Percentiles rank a stretch among this genome's conserved stretches.
Conservation (phyloP, 2,797 vertebrate species). For the Neostethus bicornis region DNA sequence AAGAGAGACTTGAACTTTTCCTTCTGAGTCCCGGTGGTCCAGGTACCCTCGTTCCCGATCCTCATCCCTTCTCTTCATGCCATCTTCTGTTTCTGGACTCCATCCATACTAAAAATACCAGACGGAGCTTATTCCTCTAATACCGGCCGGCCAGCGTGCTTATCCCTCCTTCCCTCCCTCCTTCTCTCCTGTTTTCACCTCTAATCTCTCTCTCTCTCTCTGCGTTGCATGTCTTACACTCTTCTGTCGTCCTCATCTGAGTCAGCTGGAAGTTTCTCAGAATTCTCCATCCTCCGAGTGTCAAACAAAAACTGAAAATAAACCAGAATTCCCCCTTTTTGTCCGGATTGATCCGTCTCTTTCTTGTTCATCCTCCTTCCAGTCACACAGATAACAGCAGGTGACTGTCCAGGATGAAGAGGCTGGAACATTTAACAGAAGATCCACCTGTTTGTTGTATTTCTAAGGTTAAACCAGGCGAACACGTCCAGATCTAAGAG, state of each 20-base stretch:
- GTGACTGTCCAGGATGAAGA: no score
- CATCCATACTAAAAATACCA: constrained; percentile 78
- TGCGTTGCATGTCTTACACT: constrained; percentile 39
- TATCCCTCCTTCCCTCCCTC: constrained; percentile 60
- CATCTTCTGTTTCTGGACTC: constrained; percentile 30
- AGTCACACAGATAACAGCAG: no score
- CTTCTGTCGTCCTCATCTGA: constrained; percentile 21
- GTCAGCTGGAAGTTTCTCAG: constrained; percentile 17
- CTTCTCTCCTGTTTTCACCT: constrained; percentile 44
- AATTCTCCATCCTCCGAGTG: neutral
- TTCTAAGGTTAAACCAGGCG: no score
- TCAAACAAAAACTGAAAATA: neutral
- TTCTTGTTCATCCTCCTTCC: neutral
- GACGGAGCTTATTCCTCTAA: constrained; percentile 71
- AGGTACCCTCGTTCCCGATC: constrained; percentile 7
- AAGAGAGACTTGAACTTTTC: no score
- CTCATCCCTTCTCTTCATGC: constrained; percentile 12
- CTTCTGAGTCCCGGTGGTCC: no score
- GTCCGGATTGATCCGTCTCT: constrained; percentile 11
- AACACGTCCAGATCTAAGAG: no score
- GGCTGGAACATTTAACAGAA: no score
- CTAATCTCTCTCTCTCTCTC: constrained; percentile 54
- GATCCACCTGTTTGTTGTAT: no score
- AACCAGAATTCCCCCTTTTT: constrained; percentile 6
- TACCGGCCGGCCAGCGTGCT: constrained; percentile 67